Conservation (phyloP, 2,113 vertebrate species). For the Callithrix jacchus region DNA sequence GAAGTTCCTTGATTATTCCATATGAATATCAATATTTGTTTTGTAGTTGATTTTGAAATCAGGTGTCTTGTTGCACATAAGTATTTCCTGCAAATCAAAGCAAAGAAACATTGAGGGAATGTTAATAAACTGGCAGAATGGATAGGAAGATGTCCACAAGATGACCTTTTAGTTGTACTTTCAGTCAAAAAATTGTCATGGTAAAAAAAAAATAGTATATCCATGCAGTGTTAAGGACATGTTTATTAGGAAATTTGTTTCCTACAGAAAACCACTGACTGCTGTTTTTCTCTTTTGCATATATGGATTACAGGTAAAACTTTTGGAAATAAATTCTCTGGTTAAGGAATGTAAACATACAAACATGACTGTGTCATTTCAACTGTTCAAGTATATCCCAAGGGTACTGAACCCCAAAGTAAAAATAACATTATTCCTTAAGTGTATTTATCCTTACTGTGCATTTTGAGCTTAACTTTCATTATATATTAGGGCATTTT, state of each 20-base stretch:
- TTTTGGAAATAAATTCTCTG: not conserved
- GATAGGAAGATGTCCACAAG: not conserved
- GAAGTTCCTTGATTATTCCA: not conserved
- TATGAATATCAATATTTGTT: not conserved
- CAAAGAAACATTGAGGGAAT: not conserved
- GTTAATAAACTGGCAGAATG: not conserved
- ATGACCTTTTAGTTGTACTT: not conserved
- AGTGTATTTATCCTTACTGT: not conserved
- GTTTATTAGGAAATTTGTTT: not conserved
- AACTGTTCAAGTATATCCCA: not conserved
- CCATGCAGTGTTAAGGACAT: too few species aligned
- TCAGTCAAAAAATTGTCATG: not conserved
- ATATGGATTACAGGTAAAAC: conserved; percentile 5
- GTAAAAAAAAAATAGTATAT: not conserved
- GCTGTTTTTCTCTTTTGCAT: not conserved
- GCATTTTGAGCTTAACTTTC: not conserved
- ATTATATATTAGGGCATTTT: not conserved
- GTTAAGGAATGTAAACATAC: not conserved
- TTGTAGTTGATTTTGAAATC: conserved; percentile 25
- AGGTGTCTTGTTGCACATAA: not conserved
- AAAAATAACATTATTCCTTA: not conserved
- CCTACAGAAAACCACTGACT: not conserved
- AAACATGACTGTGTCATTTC: not conserved
- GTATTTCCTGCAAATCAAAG: not conserved
- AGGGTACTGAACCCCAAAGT: not conserved